Conservation (phyloP, 2,888 invertebrate species). For the Luperina nickerlii region DNA sequence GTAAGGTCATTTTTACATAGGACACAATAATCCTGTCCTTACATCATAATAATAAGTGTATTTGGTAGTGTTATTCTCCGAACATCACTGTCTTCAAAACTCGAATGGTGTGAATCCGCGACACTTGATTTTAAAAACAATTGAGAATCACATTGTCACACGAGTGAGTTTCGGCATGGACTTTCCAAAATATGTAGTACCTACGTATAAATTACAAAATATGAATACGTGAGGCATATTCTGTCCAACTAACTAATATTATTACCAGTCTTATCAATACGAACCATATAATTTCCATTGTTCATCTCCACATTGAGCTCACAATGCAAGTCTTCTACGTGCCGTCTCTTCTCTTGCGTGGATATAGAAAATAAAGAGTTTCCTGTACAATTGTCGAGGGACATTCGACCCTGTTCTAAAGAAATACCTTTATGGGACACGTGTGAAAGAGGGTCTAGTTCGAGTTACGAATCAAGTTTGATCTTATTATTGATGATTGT, state of each 20-base stretch:
- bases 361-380: slow-evolving; percentile 86
- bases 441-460: slow-evolving; percentile 83
- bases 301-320: slow-evolving; percentile 49
- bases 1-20: background rate
- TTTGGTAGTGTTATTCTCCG: no score
- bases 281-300: slow-evolving; percentile 62
- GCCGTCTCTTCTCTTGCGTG: slow-evolving; percentile 74
- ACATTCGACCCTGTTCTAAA: slow-evolving; percentile 75
- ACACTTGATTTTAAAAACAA: background rate
- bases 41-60: background rate
- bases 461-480: slow-evolving; percentile 54
- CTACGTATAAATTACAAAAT: no score
- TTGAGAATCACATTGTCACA: background rate
- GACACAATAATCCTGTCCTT: background rate
- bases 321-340: slow-evolving; percentile 76
- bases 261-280: slow-evolving; percentile 37
- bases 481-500: slow-evolving; percentile 54
- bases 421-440: slow-evolving; percentile 81
- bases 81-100: background rate
- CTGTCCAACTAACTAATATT: background rate
- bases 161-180: no score
- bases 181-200: background rate
- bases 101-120: background rate
- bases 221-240: background rate
- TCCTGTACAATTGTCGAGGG: slow-evolving; percentile 85